Evolutionary conservation across 2,113 vertebrate species (phyloP), one percentile per base, ranked within the genome.

Genomic region (Rhinolophus sinicus): DNA sequence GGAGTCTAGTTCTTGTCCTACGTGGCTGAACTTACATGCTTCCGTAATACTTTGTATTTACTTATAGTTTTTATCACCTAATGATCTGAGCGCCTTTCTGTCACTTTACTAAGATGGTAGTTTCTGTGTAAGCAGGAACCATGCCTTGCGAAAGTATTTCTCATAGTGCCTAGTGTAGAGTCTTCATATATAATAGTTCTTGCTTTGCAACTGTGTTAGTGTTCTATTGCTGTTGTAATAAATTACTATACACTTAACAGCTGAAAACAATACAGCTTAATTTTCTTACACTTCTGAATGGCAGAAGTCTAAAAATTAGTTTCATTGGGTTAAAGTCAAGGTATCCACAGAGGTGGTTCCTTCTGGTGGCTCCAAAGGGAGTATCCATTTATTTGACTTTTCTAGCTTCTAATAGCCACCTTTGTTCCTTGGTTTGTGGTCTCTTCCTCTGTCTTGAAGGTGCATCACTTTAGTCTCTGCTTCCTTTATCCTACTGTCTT

Each of bases 71-170:
- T 80, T 81, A 28, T 72, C 15, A 64, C 8, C 15, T 56, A 75
- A 47, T 73, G 22, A 73, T 6, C 50, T 54, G 40, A 47, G 30
- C n/a, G 69, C 18, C 38, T 81, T 56, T 92, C 15, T 87, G 15
- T 80, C 54, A 50, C 47, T 92, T 82, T 50, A 92, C 7, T 86
- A 86, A 75, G 13, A n/a, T 58, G 50, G 50, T 69, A 52, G 13
- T 96, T 94, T 75, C 72, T 83, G 3, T 82, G 76, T 82, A 58
- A 94, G 58, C 38, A 94, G 83, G 52, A 92, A 67, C 28, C 35
- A 69, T 87, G 9, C 52, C 33, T 91, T 88, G 60, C 77, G 75
- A 96, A 67, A 84, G 9, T 65, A 62, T 8, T 26, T 93, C 16
- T 38, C 14, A 13, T 14, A 86, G n/a, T 70, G n/a, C 38, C 21